These are phyloP conservation scores for Pseudomugil tenellus DNA, from an alignment of 2,797 vertebrate genomes.

Conservation along the genomic window DNA sequence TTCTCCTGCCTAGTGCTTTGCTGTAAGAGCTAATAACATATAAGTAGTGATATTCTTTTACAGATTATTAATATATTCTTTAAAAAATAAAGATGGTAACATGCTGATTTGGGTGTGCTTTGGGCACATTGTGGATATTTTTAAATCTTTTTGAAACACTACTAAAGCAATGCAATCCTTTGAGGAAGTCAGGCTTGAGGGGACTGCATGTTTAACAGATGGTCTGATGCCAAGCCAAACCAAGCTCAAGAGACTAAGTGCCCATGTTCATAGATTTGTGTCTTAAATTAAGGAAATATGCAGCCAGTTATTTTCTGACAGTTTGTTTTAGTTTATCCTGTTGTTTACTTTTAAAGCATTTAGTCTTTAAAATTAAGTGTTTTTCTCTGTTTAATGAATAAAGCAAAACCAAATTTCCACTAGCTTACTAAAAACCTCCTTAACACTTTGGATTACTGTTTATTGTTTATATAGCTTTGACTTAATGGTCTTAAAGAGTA, in stretches of 20 bases:
- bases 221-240: slow-evolving; percentile 3
- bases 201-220: slow-evolving; percentile 1
- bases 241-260: background rate
- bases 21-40: background rate
- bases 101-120: too few species aligned
- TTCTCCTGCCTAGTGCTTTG: background rate
- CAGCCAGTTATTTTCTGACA: background rate
- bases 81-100: background rate
- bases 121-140: background rate
- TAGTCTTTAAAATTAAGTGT: slow-evolving; percentile 4
- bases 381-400: slow-evolving; percentile 3
- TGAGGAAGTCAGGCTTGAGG: background rate
- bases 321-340: background rate
- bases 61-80: background rate
- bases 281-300: slow-evolving; percentile 1
- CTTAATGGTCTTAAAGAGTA: slow-evolving; percentile 10
- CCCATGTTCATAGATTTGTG: background rate
- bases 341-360: background rate
- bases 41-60: background rate
- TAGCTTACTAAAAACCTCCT: background rate
- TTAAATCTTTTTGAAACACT: background rate
- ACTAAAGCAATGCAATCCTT: slow-evolving; percentile 3
- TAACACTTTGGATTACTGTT: slow-evolving; percentile 21
- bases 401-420: background rate
- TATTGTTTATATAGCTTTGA: background rate